phyloP scores from a whole-genome alignment of 2,888 invertebrate genomes.

The Ligdia adustata region DNA sequence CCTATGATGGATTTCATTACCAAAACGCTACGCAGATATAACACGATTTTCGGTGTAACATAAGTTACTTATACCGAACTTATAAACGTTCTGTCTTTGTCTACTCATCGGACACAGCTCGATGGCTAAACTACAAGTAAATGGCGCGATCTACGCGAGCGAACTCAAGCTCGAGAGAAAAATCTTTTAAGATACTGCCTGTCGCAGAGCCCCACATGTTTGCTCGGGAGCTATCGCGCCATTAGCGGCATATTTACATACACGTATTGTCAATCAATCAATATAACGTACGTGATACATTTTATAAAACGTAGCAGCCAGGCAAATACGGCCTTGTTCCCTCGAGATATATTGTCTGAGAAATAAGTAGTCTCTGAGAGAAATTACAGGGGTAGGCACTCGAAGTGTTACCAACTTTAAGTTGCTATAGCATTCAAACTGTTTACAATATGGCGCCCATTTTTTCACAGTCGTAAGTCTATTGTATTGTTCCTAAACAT shows the following conservation, averaged over 20 bases:
- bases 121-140: background rate
- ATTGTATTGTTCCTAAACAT: too few species aligned
- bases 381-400: too few species aligned
- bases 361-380: background rate
- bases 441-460: too few species aligned
- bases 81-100: too few species aligned
- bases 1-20: too few species aligned
- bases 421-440: too few species aligned
- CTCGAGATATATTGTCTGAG: constrained; percentile 2
- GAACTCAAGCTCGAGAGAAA: constrained; percentile 2
- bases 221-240: constrained; percentile 13
- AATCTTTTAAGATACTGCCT: constrained; percentile 7
- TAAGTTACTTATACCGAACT: too few species aligned
- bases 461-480: too few species aligned
- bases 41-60: too few species aligned
- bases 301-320: constrained; percentile 11
- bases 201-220: constrained; percentile 13
- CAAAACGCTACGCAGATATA: too few species aligned
- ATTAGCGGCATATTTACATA: constrained; percentile 27
- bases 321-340: constrained; percentile 9
- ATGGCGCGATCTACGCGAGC: background rate
- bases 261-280: constrained; percentile 37
- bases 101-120: background rate
- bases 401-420: too few species aligned
- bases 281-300: constrained; percentile 25